Evolutionary conservation across 2,113 vertebrate genomes (phyloP).

Genomic region (Anas platyrhynchos): DNA sequence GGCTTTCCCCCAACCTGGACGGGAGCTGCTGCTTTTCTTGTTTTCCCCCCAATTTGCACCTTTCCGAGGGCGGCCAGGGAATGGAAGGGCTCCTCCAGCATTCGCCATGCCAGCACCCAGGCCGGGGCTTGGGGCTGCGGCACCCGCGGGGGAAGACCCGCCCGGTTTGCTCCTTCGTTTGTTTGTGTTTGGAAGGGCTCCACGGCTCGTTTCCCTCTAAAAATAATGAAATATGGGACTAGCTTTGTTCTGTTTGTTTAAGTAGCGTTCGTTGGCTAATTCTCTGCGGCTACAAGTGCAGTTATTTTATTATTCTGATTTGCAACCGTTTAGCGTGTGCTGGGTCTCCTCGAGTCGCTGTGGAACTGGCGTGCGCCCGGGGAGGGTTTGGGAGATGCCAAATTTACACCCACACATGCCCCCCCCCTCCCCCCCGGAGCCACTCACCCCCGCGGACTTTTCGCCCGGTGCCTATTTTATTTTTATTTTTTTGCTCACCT

Average conservation of each 20-base stretch:
- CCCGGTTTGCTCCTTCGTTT: background rate
- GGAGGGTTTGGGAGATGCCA: background rate
- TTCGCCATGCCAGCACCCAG: background rate
- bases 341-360: background rate
- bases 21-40: background rate
- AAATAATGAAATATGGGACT: constrained; percentile 45
- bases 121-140: background rate
- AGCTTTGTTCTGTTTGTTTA: constrained; percentile 54
- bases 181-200: constrained; percentile 35
- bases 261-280: constrained; percentile 42
- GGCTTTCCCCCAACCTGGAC: background rate
- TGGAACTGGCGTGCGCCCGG: background rate
- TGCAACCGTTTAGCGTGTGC: background rate
- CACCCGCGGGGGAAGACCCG: background rate
- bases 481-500: constrained; percentile 15
- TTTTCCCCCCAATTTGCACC: too few relatives aligned
- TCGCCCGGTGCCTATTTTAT: background rate
- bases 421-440: background rate
- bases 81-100: background rate
- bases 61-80: background rate
- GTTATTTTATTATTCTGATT: constrained; percentile 43
- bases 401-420: background rate
- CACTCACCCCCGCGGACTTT: background rate
- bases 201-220: constrained; percentile 9
- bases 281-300: constrained; percentile 47